A percentile compares a stretch with the other conserved stretches of the same genome.
These are phyloP conservation scores for Condylura cristata DNA, from an alignment of 2,113 vertebrate species.

Conservation along the genomic window DNA sequence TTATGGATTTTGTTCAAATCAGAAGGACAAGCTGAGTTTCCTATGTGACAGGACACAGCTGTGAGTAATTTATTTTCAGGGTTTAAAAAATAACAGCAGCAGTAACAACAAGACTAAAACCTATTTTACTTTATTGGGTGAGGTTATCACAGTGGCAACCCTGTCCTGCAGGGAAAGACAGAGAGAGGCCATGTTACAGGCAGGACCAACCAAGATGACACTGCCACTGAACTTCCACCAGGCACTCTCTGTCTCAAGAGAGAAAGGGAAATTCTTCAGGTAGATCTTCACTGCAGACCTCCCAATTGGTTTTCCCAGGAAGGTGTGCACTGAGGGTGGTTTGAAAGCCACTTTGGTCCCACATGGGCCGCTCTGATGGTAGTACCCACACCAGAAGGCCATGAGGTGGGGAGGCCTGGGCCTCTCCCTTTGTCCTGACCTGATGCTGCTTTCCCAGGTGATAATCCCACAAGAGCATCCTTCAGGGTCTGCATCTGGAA, in stretches of 20 bases:
- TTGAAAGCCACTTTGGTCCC: background rate
- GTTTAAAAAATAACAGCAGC: constrained; percentile 44
- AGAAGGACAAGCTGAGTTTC: background rate
- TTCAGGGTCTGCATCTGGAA: background rate
- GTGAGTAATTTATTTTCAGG: constrained; percentile 57
- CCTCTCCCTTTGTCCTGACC: background rate
- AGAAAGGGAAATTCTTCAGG: no score
- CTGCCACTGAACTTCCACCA: background rate
- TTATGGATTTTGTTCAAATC: background rate
- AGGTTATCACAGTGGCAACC: background rate
- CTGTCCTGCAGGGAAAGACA: background rate
- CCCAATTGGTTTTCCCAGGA: background rate
- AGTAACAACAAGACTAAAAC: background rate
- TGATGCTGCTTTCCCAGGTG: background rate
- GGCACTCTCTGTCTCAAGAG: no score
- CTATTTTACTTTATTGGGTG: constrained; percentile 25
- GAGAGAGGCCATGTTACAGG: background rate
- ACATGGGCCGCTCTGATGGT: background rate
- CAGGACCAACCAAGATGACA: background rate
- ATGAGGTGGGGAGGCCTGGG: fast-evolving
- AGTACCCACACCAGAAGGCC: background rate
- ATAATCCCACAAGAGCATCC: background rate
- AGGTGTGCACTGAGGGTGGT: background rate
- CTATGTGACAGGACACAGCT: constrained; percentile 31
- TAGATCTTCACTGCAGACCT: background rate